Base-by-base conservation (phyloP, 2,888 invertebrate species). In the Drosophila vallismaia region DNA sequence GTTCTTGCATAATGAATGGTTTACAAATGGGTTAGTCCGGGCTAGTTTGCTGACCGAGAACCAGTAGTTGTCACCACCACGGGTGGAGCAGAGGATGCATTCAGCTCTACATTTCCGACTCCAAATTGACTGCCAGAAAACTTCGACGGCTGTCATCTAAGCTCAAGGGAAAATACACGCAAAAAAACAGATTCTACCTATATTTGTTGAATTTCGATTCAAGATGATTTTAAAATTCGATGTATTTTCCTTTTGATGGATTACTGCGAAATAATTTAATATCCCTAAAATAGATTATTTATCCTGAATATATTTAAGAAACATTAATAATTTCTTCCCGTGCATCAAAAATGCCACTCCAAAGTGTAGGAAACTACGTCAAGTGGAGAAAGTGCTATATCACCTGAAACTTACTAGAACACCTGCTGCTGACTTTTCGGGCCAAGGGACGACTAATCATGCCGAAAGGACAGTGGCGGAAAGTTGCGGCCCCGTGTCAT, bases 361-460 rank as follows among this genome's bases (percentile, higher is more conserved):
- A 38, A 50, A 50, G 46, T 52, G 63, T 62, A 24, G n/a, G 24
- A 46, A 64, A 64, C 62, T 64, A 51, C 64, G 64, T 62, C 64
- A 69, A 73, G 50, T 54, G 49, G 56, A 53, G 51, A 75, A 77
- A 77, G 75, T 80, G 83, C 79, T 79, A 66, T 68, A 83, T 83
- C 79, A 77, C 59, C 63, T 62, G 64, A 69, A 69, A 70, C 69
- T 70, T 70, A 33, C 53, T 49, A 46, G 33, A 10, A 51, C 69
- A 68, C 69, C 69, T 70, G 69, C 55, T 54, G 55, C 55, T 66
- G 28, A 9, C 48, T 48, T 31, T 19, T 49, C 19, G 46, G 42
- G 40, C 51, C 52, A 33, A 19, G 54, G 63, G 63, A 52, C 48
- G 80, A 80, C 81, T 80, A 83, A 83, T 81, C 84, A 78, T 76